Percentiles rank a stretch among this genome's conserved stretches.
These are phyloP conservation scores for Bergia sp. DNA, from an alignment of 92 coral and sea anemone genomes.

Conservation along the genomic window DNA sequence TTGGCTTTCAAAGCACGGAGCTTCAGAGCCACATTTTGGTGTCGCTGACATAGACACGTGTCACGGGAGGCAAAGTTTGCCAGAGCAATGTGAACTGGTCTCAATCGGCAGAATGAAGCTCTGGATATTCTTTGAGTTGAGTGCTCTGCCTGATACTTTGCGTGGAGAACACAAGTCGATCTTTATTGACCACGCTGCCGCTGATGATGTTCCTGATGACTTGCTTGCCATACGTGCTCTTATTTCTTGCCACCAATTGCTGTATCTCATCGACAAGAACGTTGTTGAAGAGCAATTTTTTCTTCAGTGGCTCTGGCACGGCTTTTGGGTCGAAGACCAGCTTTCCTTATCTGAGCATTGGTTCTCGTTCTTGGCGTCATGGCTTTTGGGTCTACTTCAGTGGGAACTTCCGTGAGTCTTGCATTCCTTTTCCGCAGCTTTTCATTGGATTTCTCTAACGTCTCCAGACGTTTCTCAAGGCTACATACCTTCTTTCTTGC, in stretches of 20 bases:
- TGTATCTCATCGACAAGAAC: slow-evolving; percentile 51
- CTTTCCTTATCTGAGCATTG: slow-evolving; percentile 25
- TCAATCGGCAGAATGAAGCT: too few species aligned
- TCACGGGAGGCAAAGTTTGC: too few species aligned
- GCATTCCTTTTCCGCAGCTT: too few species aligned
- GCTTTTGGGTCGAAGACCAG: slow-evolving; percentile 17
- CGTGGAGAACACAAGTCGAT: background rate
- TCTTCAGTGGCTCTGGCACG: slow-evolving; percentile 24
- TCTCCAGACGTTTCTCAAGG: too few species aligned
- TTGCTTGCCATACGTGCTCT: background rate
- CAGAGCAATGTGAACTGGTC: too few species aligned
- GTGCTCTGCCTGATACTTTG: too few species aligned
- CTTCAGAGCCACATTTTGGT: too few species aligned
- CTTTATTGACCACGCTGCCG: background rate
- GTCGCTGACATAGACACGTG: too few species aligned
- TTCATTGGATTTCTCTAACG: background rate
- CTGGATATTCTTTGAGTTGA: too few species aligned
- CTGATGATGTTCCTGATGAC: slow-evolving; percentile 10
- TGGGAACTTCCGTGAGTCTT: too few species aligned
- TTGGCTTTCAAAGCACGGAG: too few species aligned
- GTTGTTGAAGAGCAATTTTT: slow-evolving; percentile 46
- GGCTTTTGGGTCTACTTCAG: background rate
- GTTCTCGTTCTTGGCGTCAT: slow-evolving; percentile 44
- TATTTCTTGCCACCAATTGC: slow-evolving; percentile 23
- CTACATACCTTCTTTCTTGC: background rate